These are phyloP conservation scores for Sericinus montela DNA, from an alignment of 2,888 invertebrate genomes.

Conservation along the genomic window DNA sequence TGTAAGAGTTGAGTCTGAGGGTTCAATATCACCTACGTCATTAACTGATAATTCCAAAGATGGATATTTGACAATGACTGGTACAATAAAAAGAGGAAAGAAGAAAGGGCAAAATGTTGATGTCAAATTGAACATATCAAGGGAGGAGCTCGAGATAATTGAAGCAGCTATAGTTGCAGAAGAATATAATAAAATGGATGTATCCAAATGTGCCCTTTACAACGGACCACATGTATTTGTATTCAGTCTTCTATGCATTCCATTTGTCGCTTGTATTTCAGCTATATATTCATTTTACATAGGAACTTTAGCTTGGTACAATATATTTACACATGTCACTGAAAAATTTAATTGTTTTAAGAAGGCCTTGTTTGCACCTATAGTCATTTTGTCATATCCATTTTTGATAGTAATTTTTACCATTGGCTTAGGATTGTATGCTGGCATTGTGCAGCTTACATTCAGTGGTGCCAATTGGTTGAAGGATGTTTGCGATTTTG, in stretches of 20 bases:
- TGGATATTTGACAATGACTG: slow-evolving; percentile 84
- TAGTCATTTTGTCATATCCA: slow-evolving; percentile 84
- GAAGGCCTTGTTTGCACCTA: slow-evolving; percentile 81
- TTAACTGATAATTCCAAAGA: slow-evolving; percentile 75
- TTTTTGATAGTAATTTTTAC: slow-evolving; percentile 83
- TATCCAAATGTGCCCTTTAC: slow-evolving; percentile 74
- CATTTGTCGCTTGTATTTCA: slow-evolving; percentile 82
- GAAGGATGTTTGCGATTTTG: slow-evolving; percentile 85
- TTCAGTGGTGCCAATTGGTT: slow-evolving; percentile 84
- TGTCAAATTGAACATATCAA: slow-evolving; percentile 84
- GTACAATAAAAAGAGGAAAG: slow-evolving; percentile 85
- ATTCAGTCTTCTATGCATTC: slow-evolving; percentile 82
- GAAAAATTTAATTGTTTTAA: slow-evolving; percentile 82
- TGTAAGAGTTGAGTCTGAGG: slow-evolving; percentile 63
- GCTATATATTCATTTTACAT: slow-evolving; percentile 85
- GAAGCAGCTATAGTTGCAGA: slow-evolving; percentile 81
- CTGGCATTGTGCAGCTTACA: slow-evolving; percentile 83
- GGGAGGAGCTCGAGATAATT: slow-evolving; percentile 84
- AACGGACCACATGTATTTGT: slow-evolving; percentile 83
- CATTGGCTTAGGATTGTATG: slow-evolving; percentile 82
- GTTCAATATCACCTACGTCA: slow-evolving; percentile 76
- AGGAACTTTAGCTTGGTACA: slow-evolving; percentile 88
- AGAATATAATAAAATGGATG: slow-evolving; percentile 77
- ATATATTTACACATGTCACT: slow-evolving; percentile 83
- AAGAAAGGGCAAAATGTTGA: slow-evolving; percentile 86